Percentiles rank a stretch among this genome's conserved stretches.
phyloP scores from a whole-genome alignment of 2,113 vertebrate species.

The Crypturellus undulatus region DNA sequence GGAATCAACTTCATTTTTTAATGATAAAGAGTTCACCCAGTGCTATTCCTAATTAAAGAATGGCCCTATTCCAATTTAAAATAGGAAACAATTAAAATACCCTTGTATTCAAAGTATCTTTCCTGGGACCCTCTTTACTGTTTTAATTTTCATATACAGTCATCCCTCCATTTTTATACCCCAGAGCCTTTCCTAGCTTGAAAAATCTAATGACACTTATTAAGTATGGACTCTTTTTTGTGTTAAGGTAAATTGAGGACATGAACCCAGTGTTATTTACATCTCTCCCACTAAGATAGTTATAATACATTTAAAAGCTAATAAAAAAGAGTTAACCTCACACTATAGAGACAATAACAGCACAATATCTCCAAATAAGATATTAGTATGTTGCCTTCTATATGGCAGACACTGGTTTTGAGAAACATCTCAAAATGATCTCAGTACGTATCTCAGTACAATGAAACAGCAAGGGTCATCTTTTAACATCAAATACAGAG shows the following conservation, averaged over 20 bases:
- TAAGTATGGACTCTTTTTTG: not conserved
- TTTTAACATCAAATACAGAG: not conserved
- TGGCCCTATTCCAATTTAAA: slow-evolving; percentile 7
- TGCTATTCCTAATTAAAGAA: not conserved
- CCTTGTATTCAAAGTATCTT: not conserved
- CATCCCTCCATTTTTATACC: not conserved
- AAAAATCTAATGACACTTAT: not conserved
- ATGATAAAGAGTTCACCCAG: not conserved
- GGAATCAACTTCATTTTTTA: not conserved
- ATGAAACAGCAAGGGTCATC: not conserved
- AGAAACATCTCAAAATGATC: not conserved
- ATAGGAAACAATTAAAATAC: slow-evolving; percentile 20
- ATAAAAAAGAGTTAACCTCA: not conserved
- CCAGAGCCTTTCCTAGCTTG: not conserved
- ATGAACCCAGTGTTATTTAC: slow-evolving; percentile 10
- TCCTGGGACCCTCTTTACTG: not conserved
- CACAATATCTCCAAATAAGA: accelerated
- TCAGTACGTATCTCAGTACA: not conserved
- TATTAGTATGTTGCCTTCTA: not conserved
- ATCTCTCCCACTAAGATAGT: not conserved
- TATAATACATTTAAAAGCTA: not conserved
- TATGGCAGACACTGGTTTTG: not conserved
- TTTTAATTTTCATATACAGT: not conserved
- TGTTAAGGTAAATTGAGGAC: not conserved
- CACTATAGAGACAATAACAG: not conserved